These are phyloP conservation scores for Melinaea marsaeus DNA, from an alignment of 2,888 invertebrate genomes.

Conservation along the genomic window DNA sequence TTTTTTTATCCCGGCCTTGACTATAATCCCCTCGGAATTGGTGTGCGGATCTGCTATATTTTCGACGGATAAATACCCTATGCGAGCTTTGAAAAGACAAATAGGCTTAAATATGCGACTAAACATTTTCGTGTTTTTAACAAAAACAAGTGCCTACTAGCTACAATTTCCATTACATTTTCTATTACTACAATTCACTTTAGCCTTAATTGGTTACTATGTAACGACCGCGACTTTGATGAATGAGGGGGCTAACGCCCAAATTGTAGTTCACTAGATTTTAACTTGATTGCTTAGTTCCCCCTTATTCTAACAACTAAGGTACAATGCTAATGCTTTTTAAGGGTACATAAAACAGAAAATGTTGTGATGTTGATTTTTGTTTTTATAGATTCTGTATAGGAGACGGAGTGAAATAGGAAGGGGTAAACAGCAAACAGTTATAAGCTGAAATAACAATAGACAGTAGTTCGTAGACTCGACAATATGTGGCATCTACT, in stretches of 20 bases:
- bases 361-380: too few species aligned
- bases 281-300: conserved; percentile 13
- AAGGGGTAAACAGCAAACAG: too few species aligned
- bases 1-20: conserved; percentile 33
- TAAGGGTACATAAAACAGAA: conserved; percentile 1
- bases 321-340: background rate
- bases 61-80: conserved; percentile 32
- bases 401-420: too few species aligned
- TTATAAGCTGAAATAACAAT: too few species aligned
- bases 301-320: conserved; percentile 7
- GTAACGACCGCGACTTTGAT: conserved; percentile 14
- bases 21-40: conserved; percentile 44
- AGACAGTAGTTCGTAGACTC: too few species aligned
- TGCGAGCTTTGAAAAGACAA: conserved; percentile 19
- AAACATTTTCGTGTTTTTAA: too few species aligned
- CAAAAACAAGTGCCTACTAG: background rate
- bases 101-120: conserved; percentile 1
- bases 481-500: too few species aligned
- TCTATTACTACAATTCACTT: background rate
- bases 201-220: conserved; percentile 3
- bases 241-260: conserved; percentile 8
- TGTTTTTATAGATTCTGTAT: too few species aligned
- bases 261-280: conserved; percentile 10
- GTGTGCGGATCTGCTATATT: conserved; percentile 43
- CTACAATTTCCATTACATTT: background rate